phyloP scores from a whole-genome alignment of 2,888 invertebrate genomes.

The Rutpela maculata region DNA sequence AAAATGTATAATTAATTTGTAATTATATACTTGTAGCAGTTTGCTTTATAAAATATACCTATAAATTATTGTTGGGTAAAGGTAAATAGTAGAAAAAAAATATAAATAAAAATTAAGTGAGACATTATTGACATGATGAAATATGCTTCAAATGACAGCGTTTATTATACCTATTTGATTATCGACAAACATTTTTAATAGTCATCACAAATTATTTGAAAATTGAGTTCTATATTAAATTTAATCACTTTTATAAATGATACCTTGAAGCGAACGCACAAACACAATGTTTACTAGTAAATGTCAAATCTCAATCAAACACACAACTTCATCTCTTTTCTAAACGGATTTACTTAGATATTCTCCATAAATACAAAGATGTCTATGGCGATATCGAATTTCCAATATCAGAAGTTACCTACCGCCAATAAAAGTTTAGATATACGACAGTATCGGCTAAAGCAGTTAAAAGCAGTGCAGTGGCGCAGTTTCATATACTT shows the following conservation, averaged over 20 bases:
- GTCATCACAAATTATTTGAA: too few relatives aligned
- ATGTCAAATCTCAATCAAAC: neutral
- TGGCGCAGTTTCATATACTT: conserved; percentile 9
- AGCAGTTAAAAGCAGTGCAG: conserved; percentile 16
- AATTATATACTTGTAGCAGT: neutral
- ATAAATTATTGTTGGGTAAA: too few relatives aligned
- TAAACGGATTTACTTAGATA: neutral
- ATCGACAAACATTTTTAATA: too few relatives aligned
- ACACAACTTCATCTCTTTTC: neutral
- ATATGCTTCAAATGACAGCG: too few relatives aligned
- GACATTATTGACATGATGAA: too few relatives aligned
- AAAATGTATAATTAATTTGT: neutral
- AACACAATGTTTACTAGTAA: neutral
- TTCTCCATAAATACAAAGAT: conserved; percentile 43
- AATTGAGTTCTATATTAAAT: too few relatives aligned
- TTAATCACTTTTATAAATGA: too few relatives aligned
- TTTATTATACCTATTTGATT: too few relatives aligned
- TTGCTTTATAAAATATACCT: too few relatives aligned
- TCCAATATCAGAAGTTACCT: conserved; percentile 46
- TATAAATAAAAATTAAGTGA: too few relatives aligned
- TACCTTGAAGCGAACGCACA: neutral
- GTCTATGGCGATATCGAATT: conserved; percentile 50
- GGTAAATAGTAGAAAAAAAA: too few relatives aligned
- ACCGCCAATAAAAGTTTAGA: conserved; percentile 9
- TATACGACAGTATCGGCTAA: neutral